Base-by-base conservation (phyloP, 2,113 vertebrate genomes). In the Ifrita kowaldi region DNA sequence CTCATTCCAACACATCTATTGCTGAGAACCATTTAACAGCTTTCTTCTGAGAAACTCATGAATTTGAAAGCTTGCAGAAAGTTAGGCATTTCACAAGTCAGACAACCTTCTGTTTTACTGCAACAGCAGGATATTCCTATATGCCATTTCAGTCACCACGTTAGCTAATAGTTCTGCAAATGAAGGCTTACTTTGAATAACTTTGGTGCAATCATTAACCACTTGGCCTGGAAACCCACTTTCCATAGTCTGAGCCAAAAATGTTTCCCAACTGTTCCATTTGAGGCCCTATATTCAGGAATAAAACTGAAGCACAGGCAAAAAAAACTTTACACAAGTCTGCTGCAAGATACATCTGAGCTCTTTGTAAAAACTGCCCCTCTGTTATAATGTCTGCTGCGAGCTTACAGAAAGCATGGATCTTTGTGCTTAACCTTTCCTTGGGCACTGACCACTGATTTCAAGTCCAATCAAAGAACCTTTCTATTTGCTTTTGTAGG, bases 191-290 rank as follows among this genome's bases (percentile, higher is more conserved):
- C 76, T 90, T 90, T 81, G 92, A 96, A 81, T 93, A 95, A 93
- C 84, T 95, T 95, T 44, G 64, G 91, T 91, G 91, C 89, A 96
- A 92, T 91, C 92, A 93, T 95, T 95, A 97, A 96, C 94, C 73
- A 78, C 94, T 96, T 95, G 91, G 95, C 94, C 91, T 93, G 64
- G 64, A 96, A 96, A 95, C 47, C 89, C 89, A 89, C 60, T 96
- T 96, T 96, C 95, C 95, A 95, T 9, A 91, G 70, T 60, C 62
- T 68, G 78, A 93, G 95, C 95, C 95, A 96, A 95, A 96, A 96
- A 95, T 44, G 78, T 95, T 96, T 96, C 90, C 78, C 69, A 95
- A 87, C 92, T 93, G 90, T 90, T 96, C 85, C 95, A 93, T 67
- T 32, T 94, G 95, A 96, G 96, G 93, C 91, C 93, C 89, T 96